Base-by-base conservation (phyloP, 1,140 invertebrate genomes). In the Nasonia vitripennis region DNA sequence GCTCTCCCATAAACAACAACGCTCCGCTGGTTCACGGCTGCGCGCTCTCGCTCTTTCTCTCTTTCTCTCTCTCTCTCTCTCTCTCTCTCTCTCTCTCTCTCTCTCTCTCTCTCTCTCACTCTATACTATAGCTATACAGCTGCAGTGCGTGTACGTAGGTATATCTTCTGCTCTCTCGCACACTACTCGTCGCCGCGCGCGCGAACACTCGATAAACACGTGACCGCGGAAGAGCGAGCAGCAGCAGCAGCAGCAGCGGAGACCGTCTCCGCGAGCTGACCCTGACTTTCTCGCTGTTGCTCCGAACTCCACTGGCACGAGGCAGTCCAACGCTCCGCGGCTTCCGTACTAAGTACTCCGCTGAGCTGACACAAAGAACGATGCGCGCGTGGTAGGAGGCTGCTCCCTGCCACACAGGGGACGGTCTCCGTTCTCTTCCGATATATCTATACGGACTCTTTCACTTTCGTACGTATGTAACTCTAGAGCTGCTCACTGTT, bases 161-260 rank as follows among this genome's bases (percentile, higher is more conserved):
- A n/a, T 71, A 71, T 71, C 68, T 71, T 34, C 31, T 71, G 68
- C 31, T 34, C 68, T 71, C 23, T 71, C 23, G 14, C 37, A 17
- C 14, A 10, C 73, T 37, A 41, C 34, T 45, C 9, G 12, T 45
- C 20, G 17, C 20, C 6, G 17, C 73, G 27, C 27, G 31, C 37
- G 73, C 31, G 73, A 37, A 34, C 73, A 75, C 73, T 75, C 73
- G 73, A 45, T 37, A 20, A 75, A 45, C 73, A 75, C 73, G 73
- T 75, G 73, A 75, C 73, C 55, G 55, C 20, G 55, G 55, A 7
- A n/a, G 14, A 62, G 55, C 55, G 0, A 20, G 20, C 27, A 71
- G 68, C 68, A 27, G 7, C 68, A n/a, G 34, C 3, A 34, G 31
- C 20, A 71, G 68, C 68, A 71, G 51, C 51, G 10, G 17, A 12